These are phyloP conservation scores for Catharus bicknelli DNA, from an alignment of 2,113 vertebrate genomes.

Conservation along the genomic window DNA sequence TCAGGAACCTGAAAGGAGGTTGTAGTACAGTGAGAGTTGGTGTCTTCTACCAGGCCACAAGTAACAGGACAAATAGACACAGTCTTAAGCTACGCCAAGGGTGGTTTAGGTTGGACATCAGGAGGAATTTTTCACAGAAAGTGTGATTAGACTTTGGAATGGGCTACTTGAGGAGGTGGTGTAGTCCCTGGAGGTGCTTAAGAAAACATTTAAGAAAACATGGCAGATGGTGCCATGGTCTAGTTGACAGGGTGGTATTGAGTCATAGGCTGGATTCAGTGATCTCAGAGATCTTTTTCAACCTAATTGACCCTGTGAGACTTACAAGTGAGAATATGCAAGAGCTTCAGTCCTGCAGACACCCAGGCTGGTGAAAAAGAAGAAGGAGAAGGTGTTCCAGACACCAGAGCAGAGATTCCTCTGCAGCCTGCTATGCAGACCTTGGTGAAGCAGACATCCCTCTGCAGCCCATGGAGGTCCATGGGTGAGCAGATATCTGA, in stretches of 20 bases:
- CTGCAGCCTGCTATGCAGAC: rapidly evolving
- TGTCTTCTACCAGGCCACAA: background rate
- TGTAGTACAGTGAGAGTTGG: rapidly evolving
- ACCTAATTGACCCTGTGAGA: no score
- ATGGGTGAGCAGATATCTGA: background rate
- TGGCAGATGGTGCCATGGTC: background rate
- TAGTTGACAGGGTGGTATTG: no score
- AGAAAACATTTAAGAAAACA: background rate
- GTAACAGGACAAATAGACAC: background rate
- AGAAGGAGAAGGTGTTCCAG: rapidly evolving
- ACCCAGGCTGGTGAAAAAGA: background rate
- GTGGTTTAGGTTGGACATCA: background rate
- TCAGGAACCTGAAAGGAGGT: background rate
- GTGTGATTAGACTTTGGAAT: background rate
- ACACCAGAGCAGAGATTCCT: background rate
- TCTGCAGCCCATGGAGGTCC: background rate
- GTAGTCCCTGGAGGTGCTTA: background rate
- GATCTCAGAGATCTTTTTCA: background rate
- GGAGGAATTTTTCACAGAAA: background rate
- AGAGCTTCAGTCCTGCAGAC: background rate
- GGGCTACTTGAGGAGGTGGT: background rate
- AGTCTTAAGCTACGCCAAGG: background rate
- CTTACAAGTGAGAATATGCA: rapidly evolving
- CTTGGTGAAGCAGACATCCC: background rate
- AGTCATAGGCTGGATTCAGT: rapidly evolving